Base-by-base conservation (phyloP, 2,888 invertebrate genomes). In the Eupithecia exiguata region DNA sequence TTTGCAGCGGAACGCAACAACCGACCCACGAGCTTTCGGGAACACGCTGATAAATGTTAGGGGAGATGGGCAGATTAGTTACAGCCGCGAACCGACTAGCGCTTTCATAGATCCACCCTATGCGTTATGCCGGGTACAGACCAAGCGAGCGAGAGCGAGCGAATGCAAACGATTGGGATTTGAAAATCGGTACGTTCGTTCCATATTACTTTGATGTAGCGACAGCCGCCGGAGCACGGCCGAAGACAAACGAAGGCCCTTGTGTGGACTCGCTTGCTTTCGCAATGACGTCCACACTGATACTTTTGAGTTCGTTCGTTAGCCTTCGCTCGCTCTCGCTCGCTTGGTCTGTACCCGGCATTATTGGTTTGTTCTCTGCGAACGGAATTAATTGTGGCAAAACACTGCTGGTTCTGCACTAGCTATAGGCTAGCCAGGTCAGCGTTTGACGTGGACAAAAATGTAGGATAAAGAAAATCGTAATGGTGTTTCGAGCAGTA, bases 11-110 rank as follows among this genome's bases (percentile, higher is more conserved):
- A 88, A 89, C 86, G 87, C 66, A 69, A 66, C 71, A 71, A 43
- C 68, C 38, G 83, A 87, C 38, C 66, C 66, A 25, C 40, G 63
- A 38, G 88, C 88, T 90, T 90, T 87, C 87, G 84, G 88, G 81
- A 89, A 86, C 87, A 88, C 86, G 87, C 88, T 89, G 91, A 91
- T 92, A 92, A 92, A 92, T 91, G 92, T 92, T 91, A 87, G 87
- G 84, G 85, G 84, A 83, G 83, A 75, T 77, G 70, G 72, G 79
- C 49, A 68, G 72, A 69, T 70, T 79, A 78, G 82, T 85, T 82
- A 82, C 14, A 63, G 12, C 69, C 62, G 69, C 49, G 53, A 72
- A 72, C 18, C 30, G 36, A 25, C 58, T 25, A 58, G 58, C 25
- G 58, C 12, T 25, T 58, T 58, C 58, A 58, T 58, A 14, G 9